Evolutionary conservation across 2,797 vertebrate species (phyloP).

Genomic region (Betta splendens): DNA sequence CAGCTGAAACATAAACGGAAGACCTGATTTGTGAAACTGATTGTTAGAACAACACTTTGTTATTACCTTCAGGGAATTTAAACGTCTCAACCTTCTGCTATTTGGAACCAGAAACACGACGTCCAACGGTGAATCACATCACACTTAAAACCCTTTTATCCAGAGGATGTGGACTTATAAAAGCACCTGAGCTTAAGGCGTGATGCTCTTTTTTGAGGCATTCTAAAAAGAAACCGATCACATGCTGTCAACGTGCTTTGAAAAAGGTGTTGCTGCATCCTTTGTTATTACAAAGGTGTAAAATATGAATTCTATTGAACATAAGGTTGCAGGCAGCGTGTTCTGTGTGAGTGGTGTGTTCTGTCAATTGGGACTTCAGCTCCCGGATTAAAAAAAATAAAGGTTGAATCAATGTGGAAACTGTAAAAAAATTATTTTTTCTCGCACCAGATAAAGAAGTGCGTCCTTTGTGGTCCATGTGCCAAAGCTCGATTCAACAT

Average conservation of each 20-base stretch:
- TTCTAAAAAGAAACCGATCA: background rate
- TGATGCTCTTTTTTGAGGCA: background rate
- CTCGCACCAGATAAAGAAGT: background rate
- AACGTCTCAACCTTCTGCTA: constrained; percentile 2
- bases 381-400: too few relatives aligned
- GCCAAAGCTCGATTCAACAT: background rate
- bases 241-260: background rate
- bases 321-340: background rate
- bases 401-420: too few relatives aligned
- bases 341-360: too few relatives aligned
- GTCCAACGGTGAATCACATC: constrained; percentile 14
- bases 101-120: background rate
- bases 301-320: background rate
- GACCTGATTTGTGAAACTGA: background rate
- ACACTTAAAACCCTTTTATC: constrained; percentile 36
- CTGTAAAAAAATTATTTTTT: background rate
- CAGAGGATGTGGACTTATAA: background rate
- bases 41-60: constrained; percentile 17
- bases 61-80: background rate
- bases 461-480: background rate
- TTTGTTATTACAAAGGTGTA: background rate
- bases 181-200: background rate
- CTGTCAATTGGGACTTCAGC: too few relatives aligned
- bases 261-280: background rate
- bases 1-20: constrained; percentile 8